These are phyloP conservation scores for Meles meles DNA, from an alignment of 2,113 vertebrate genomes.

Conservation along the genomic window DNA sequence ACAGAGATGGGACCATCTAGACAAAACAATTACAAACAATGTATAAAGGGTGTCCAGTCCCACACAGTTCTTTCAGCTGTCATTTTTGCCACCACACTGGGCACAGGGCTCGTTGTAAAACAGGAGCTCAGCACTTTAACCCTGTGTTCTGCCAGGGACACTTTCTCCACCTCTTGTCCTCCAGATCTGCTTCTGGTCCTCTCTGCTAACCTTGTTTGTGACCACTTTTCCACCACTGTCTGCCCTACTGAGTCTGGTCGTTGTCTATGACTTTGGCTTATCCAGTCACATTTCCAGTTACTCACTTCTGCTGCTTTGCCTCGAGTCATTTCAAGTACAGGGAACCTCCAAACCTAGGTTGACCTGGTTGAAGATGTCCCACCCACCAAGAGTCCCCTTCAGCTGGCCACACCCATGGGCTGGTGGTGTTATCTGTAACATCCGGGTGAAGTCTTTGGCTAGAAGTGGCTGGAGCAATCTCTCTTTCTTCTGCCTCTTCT, in stretches of 20 bases:
- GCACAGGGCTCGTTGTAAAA: neutral
- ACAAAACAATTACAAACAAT: neutral
- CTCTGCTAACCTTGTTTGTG: neutral
- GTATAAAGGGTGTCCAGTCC: neutral
- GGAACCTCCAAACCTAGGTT: neutral
- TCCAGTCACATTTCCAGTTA: neutral
- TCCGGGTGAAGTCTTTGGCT: neutral
- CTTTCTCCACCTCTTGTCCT: neutral
- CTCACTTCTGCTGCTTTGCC: neutral
- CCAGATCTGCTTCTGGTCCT: neutral
- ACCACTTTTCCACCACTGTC: neutral
- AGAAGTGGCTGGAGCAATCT: neutral
- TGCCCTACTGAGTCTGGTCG: neutral
- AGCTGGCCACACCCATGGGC: rapidly evolving
- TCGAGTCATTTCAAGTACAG: neutral
- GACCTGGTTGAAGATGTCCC: neutral
- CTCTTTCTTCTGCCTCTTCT: neutral
- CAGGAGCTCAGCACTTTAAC: neutral
- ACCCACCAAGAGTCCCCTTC: neutral
- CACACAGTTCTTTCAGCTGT: neutral
- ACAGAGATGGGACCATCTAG: neutral
- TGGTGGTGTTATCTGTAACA: no score
- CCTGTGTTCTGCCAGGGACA: neutral
- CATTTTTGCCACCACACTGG: neutral
- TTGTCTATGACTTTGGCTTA: neutral